Percentiles rank a stretch among this genome's conserved stretches.
phyloP scores from a whole-genome alignment of 2,888 invertebrate genomes.

The Sycophila texana region DNA sequence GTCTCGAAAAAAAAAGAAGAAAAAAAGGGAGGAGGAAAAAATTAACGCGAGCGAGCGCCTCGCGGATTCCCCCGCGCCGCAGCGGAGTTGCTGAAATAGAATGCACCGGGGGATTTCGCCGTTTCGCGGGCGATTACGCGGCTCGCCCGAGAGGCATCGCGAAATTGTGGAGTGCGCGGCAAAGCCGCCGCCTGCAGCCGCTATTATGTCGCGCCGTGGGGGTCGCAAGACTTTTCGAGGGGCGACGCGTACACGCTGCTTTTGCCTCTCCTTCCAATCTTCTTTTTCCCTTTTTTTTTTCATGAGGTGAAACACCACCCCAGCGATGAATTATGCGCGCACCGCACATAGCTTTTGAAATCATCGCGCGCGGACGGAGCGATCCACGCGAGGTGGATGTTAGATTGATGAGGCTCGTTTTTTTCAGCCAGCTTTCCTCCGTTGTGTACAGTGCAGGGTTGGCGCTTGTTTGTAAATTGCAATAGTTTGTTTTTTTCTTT shows the following conservation, averaged over 20 bases:
- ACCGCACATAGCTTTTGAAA: background rate
- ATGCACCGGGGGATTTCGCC: background rate
- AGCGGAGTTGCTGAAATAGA: background rate
- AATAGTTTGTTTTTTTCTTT: no score
- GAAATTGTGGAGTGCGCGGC: background rate
- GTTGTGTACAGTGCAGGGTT: background rate
- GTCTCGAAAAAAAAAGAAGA: background rate
- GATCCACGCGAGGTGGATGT: background rate
- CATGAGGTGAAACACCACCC: background rate
- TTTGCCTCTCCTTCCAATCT: background rate
- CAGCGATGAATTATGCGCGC: background rate
- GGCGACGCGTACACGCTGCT: background rate
- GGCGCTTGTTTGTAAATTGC: no score
- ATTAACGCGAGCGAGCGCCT: background rate
- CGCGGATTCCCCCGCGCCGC: background rate
- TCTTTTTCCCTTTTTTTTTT: background rate
- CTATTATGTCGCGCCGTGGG: background rate
- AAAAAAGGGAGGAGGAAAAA: background rate
- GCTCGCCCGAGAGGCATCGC: background rate
- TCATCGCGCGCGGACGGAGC: background rate
- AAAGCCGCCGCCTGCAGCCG: background rate
- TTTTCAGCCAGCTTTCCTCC: background rate
- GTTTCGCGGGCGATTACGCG: slow-evolving; percentile 30
- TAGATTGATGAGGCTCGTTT: slow-evolving; percentile 3
- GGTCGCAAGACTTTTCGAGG: background rate